phyloP scores from a whole-genome alignment of 2,113 vertebrate species.

The Holacanthus passer region DNA sequence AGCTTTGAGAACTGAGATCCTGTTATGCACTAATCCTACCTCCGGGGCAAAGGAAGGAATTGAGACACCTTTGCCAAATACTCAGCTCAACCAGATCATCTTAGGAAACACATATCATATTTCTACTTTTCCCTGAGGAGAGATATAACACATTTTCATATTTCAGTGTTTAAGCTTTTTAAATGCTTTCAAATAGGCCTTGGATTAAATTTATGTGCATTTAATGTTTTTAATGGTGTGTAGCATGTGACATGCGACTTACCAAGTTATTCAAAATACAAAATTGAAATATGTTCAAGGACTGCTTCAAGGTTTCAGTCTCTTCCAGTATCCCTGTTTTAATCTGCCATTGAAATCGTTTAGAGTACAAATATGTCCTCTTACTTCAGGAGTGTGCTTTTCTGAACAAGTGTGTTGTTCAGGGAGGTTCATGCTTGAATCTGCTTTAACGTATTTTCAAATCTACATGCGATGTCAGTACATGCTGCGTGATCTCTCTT shows the following conservation, averaged over 20 bases:
- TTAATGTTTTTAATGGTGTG: conserved; percentile 19
- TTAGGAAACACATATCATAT: conserved; percentile 31
- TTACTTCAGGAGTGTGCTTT: not conserved
- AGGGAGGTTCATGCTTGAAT: not conserved
- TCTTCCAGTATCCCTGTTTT: not conserved
- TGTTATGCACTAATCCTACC: conserved; percentile 63
- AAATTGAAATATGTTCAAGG: conserved; percentile 30
- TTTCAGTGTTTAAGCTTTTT: conserved; percentile 31
- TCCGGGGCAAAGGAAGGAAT: conserved; percentile 34
- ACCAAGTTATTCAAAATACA: conserved; percentile 20
- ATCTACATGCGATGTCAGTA: not conserved
- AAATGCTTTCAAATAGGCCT: conserved; percentile 39
- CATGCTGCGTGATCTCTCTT: not conserved
- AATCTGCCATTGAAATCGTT: conserved; percentile 13
- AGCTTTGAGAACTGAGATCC: conserved; percentile 58
- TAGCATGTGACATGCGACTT: not conserved
- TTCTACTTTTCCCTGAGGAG: conserved; percentile 30
- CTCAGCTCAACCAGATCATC: conserved; percentile 38
- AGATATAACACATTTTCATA: conserved; percentile 41
- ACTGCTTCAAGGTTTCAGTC: conserved; percentile 27
- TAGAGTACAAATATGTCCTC: not conserved
- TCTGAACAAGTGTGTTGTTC: not conserved
- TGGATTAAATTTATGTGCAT: conserved; percentile 6
- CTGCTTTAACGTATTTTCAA: not conserved
- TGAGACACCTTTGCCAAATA: conserved; percentile 59